Evolutionary conservation across 1,140 invertebrate genomes (phyloP), one percentile per base, ranked within the genome.

Genomic region (Zaprionus ornatus): DNA sequence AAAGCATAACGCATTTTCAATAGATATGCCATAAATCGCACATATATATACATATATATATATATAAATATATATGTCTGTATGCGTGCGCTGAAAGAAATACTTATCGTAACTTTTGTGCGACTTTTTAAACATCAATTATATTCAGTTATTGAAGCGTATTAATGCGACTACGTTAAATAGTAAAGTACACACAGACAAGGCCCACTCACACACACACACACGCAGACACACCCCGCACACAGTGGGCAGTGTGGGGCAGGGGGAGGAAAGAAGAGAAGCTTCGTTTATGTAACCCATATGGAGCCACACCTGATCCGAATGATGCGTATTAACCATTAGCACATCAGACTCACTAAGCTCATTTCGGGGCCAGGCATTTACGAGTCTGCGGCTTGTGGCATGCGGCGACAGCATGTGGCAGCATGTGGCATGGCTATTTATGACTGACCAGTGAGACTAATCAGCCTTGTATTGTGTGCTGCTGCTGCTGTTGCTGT

Each of bases 51-150:
- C 4, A 23, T n/a, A 40, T 40, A 50, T 19, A 45, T 1, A 42
- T 19, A 27, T 35, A 74, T 35, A 66, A 27, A 27, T 48, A 45
- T 67, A 32, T 59, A 10, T 13, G 37, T 68, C 48, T 80, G 54
- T 71, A 13, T 15, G 32, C 13, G 32, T 35, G 32, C 12, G 10
- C 40, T 42, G 67, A 64, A 68, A 57, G 45, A 78, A 74, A 78
- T 82, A 85, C 82, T 85, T 85, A 85, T 87, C 82, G 82, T 86
- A 79, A 85, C 82, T 79, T 86, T 86, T 73, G 35, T 56, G 75
- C 35, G 79, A 83, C 57, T 86, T 85, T 85, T 85, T 72, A 85
- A 85, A 85, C 82, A 82, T 79, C 82, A 85, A 85, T 85, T 85
- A 86, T 87, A 82, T 85, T 73, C 73, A 86, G 74, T 67, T 85